Percentiles rank a stretch among this genome's conserved stretches.
Conservation (phyloP, 1,140 invertebrate genomes). For the Drosophila quadrilineata region DNA sequence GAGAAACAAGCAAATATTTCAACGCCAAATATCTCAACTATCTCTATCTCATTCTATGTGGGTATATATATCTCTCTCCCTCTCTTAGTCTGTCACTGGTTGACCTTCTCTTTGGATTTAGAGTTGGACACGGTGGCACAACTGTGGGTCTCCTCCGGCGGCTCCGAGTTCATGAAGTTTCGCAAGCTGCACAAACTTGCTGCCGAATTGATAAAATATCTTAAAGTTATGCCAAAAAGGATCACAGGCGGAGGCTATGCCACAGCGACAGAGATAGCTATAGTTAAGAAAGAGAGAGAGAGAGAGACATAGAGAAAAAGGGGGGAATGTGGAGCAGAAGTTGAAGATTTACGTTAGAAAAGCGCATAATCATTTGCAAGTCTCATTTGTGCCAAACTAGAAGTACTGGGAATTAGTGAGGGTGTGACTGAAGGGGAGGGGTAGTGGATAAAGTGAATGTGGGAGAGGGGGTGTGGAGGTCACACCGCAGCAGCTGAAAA, state of each 20-base stretch:
- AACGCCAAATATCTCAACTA: background rate
- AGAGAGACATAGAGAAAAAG: no score
- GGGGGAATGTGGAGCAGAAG: background rate
- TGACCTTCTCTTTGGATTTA: no score
- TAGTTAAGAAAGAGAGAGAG: no score
- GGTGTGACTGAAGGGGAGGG: background rate
- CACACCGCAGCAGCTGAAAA: conserved; percentile 53
- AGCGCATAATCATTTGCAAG: conserved; percentile 73
- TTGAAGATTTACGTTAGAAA: conserved; percentile 50
- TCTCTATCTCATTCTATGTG: no score
- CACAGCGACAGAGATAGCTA: no score
- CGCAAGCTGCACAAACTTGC: conserved; percentile 56
- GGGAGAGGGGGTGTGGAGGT: background rate
- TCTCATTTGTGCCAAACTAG: conserved; percentile 70
- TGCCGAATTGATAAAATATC: conserved; percentile 71
- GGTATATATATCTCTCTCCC: no score
- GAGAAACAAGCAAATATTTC: conserved; percentile 24
- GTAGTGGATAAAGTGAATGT: background rate
- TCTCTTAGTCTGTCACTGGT: no score
- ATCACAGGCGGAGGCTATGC: no score
- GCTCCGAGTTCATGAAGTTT: conserved; percentile 56
- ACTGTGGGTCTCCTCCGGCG: no score
- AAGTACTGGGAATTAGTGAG: no score
- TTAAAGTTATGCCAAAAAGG: conserved; percentile 50
- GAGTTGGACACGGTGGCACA: no score